Conservation (phyloP, 1,140 invertebrate genomes). For the Metaphire vulgaris region DNA sequence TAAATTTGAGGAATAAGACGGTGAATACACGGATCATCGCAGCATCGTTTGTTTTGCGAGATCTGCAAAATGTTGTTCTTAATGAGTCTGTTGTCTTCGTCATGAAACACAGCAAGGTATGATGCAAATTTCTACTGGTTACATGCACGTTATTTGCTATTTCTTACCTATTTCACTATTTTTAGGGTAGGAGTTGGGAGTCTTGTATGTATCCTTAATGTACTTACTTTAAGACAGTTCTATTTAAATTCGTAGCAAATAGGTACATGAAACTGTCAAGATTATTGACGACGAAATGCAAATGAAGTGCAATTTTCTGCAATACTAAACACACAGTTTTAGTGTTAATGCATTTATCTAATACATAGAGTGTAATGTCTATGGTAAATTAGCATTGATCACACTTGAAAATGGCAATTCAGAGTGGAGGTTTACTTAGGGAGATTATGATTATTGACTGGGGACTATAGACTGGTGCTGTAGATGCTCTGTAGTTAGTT, state of each 20-base stretch:
- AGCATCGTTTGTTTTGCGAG: background rate
- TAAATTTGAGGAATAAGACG: background rate
- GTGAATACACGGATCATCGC: background rate
- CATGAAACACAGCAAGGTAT: background rate
- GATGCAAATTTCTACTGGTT: background rate
- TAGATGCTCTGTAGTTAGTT: too few relatives aligned
- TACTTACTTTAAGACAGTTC: background rate
- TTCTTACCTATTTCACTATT: background rate
- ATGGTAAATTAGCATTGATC: too few relatives aligned
- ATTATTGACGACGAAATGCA: too few relatives aligned
- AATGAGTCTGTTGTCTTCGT: conserved; percentile 15
- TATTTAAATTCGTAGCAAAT: background rate
- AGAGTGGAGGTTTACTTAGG: too few relatives aligned
- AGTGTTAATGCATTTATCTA: too few relatives aligned
- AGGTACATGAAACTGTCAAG: background rate
- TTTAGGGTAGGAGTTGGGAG: background rate
- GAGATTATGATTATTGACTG: too few relatives aligned
- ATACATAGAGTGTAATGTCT: too few relatives aligned
- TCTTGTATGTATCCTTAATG: background rate
- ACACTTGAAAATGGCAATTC: too few relatives aligned
- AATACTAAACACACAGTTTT: too few relatives aligned
- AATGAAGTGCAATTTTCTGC: too few relatives aligned
- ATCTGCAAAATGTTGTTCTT: background rate
- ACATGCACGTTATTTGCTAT: background rate
- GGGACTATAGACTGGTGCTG: too few relatives aligned